Percentiles rank a stretch among this genome's conserved stretches.
These are phyloP conservation scores for Pelochelys cantorii DNA, from an alignment of 2,797 vertebrate species.

Conservation along the genomic window DNA sequence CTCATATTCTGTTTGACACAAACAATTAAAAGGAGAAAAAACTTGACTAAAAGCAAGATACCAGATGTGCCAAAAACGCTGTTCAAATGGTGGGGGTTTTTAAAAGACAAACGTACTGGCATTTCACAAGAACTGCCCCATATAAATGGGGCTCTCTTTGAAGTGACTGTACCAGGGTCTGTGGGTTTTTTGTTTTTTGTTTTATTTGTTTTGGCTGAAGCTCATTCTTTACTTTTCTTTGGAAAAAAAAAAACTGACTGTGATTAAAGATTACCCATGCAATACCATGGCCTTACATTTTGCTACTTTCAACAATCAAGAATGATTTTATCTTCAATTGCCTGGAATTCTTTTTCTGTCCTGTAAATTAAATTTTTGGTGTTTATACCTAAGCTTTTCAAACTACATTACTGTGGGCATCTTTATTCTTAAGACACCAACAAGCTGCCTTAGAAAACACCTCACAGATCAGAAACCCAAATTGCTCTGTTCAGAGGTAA, in stretches of 20 bases:
- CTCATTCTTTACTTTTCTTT: neutral
- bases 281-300: neutral
- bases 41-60: neutral
- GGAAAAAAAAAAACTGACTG: accelerated
- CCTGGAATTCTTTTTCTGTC: neutral
- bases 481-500: neutral
- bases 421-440: neutral
- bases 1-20: neutral
- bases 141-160: neutral
- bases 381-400: neutral
- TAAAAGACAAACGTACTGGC: neutral
- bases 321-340: neutral
- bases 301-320: neutral
- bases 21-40: neutral
- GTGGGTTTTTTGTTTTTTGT: neutral
- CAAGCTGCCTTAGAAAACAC: neutral
- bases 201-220: neutral
- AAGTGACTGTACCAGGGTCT: neutral
- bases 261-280: neutral
- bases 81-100: neutral
- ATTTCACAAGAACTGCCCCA: neutral
- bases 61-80: neutral
- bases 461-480: neutral
- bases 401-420: neutral
- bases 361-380: accelerated